These are phyloP conservation scores for Dynastes maya DNA, from an alignment of 2,888 invertebrate species.

Conservation along the genomic window DNA sequence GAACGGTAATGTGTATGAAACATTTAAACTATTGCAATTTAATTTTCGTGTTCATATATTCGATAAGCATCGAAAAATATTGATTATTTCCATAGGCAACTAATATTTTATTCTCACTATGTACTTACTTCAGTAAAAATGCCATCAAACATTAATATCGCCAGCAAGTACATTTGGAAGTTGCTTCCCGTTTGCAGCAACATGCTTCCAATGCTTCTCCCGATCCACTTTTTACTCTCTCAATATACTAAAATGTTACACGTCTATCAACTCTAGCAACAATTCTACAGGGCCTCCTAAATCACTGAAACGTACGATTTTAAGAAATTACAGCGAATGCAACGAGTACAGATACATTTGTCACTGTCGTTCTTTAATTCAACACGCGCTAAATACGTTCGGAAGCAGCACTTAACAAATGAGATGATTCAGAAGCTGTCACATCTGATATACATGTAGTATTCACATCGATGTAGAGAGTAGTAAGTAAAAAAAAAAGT, in stretches of 20 bases:
- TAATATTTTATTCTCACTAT: neutral
- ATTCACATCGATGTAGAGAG: no score
- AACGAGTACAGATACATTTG: neutral
- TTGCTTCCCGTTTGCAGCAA: neutral
- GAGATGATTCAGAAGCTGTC: neutral
- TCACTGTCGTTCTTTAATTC: neutral
- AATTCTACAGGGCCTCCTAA: neutral
- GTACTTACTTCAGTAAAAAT: neutral
- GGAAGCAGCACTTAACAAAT: neutral
- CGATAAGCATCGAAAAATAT: no score
- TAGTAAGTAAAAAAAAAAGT: no score
- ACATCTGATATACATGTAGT: neutral
- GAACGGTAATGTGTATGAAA: no score
- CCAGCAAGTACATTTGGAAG: no score
- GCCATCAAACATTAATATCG: neutral
- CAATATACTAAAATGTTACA: neutral
- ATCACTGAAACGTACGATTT: neutral
- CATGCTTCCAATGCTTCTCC: neutral
- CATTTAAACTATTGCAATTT: no score
- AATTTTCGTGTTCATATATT: no score
- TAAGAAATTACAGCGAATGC: no score
- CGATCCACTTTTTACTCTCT: neutral
- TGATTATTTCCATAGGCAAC: neutral
- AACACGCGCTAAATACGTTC: neutral
- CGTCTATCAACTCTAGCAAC: neutral